A percentile compares a stretch with the other conserved stretches of the same genome.
These are phyloP conservation scores for Halyomorpha halys DNA, from an alignment of 1,140 invertebrate genomes.

Conservation along the genomic window DNA sequence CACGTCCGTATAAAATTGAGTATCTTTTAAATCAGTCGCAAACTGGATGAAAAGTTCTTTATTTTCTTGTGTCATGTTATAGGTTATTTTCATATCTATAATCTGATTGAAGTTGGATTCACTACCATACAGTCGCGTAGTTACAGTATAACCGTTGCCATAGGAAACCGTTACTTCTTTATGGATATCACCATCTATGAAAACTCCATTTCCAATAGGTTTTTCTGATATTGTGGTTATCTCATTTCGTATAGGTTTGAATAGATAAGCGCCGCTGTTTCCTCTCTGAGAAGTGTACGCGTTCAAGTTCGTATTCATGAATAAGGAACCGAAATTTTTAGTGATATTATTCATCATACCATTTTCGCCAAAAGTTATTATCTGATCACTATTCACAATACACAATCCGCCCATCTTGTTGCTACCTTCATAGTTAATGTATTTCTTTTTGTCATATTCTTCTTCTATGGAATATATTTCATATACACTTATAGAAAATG, in stretches of 20 bases:
- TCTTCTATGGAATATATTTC: not conserved
- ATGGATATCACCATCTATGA: constrained; percentile 12
- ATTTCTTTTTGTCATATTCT: not conserved
- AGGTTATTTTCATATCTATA: constrained; percentile 11
- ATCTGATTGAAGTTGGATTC: not conserved
- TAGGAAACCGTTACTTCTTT: constrained; percentile 10
- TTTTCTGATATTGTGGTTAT: not conserved
- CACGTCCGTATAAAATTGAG: constrained; percentile 14
- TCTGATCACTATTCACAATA: not conserved
- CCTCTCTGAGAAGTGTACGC: not conserved
- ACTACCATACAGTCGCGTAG: not conserved
- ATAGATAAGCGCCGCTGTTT: constrained; percentile 22
- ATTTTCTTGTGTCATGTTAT: not conserved
- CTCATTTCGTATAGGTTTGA: not conserved
- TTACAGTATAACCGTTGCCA: not conserved
- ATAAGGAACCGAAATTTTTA: not conserved
- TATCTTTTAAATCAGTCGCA: not conserved
- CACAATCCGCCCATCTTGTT: not conserved
- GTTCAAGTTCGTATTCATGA: not conserved
- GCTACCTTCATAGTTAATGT: not conserved
- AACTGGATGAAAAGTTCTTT: constrained; percentile 15
- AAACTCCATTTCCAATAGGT: not conserved
- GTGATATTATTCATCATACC: constrained; percentile 1
- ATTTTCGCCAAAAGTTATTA: not conserved
- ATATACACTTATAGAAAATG: not conserved